Evolutionary conservation across 2,113 vertebrate genomes (phyloP), one percentile per base, ranked within the genome.

Genomic region (Bubo bubo): DNA sequence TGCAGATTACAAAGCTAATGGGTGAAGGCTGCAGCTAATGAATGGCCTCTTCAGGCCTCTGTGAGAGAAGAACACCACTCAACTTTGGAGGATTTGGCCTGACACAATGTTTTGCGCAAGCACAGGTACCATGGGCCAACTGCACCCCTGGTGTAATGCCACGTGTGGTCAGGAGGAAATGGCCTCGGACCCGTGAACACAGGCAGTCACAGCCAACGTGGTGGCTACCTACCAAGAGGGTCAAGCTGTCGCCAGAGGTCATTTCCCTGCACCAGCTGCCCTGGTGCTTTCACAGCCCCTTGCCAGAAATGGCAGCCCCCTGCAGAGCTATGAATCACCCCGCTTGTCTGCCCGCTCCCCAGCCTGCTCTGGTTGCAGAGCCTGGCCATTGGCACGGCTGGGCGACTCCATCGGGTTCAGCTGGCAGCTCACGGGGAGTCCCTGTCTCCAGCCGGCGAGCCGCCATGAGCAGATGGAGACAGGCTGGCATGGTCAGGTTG

Each of bases 311-410:
- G 8, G 19, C 79, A 64, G 21, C 11, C 13, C 22, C 43, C 12
- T 18, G 32, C 70, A 63, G 64, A 59, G 47, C 41, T 60, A 5
- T 20, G 0, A 0, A 0, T 72, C 0, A 2, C 26, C 26, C 0
- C 0, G 28, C 35, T 43, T 1, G 3, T 27, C 45, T 41, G 20
- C 8, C 30, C 0, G 0, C 47, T 86, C 8, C 41, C 19, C 3
- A 4, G 6, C 24, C 28, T 1, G 0, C 10, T 23, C 5, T 8
- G 10, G 5, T 28, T 64, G 39, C 41, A 19, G 63, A 35, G 18
- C 27, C 15, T 4, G 5, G 47, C 21, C 21, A 1, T 72, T 71
- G 39, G 27, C 26, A 7, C 1, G 8, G 49, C 34, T 68, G 67
- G 56, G 43, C 0, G 0, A 28, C 26, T 71, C 39, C 2, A 0